Percentiles rank a stretch among this genome's conserved stretches.
Evolutionary conservation across 2,797 vertebrate genomes (phyloP).

Genomic region (Gobionotothen gibberifrons): DNA sequence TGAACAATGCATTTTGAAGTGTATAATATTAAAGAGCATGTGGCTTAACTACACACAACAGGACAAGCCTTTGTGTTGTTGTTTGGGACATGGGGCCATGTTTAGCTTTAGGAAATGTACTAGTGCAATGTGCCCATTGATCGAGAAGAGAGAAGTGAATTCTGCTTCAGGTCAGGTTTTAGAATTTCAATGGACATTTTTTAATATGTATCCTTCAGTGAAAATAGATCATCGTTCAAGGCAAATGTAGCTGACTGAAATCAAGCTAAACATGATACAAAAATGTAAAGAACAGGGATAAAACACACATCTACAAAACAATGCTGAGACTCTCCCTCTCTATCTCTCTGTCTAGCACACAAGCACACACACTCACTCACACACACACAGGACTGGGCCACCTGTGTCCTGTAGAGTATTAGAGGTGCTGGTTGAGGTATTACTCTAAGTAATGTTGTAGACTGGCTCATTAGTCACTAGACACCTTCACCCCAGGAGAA

Average conservation of each 20-base stretch:
- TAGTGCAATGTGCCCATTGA: not conserved
- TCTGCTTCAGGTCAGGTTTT: slow-evolving; percentile 7
- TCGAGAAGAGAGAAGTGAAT: not conserved
- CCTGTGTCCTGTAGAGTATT: slow-evolving; percentile 53
- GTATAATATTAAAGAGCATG: not conserved
- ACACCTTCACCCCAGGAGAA: slow-evolving; percentile 39
- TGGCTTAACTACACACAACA: not conserved
- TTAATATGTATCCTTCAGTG: not conserved
- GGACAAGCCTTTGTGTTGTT: slow-evolving; percentile 1
- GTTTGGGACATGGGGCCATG: not conserved
- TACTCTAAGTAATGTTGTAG: slow-evolving; percentile 55
- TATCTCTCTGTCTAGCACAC: too few species aligned
- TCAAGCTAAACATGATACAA: not conserved
- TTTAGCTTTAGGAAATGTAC: not conserved
- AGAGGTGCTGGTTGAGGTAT: slow-evolving; percentile 51
- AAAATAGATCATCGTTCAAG: not conserved
- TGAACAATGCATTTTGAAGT: not conserved
- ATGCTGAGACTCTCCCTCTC: too few species aligned
- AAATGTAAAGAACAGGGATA: too few species aligned
- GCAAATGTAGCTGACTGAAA: not conserved
- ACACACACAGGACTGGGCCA: slow-evolving; percentile 26
- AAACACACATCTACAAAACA: too few species aligned
- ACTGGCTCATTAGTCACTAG: slow-evolving; percentile 59
- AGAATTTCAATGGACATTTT: slow-evolving; percentile 3
- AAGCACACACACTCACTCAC: not conserved